Evolutionary conservation across 1,140 invertebrate species (phyloP).

Genomic region (Ladona fulva): DNA sequence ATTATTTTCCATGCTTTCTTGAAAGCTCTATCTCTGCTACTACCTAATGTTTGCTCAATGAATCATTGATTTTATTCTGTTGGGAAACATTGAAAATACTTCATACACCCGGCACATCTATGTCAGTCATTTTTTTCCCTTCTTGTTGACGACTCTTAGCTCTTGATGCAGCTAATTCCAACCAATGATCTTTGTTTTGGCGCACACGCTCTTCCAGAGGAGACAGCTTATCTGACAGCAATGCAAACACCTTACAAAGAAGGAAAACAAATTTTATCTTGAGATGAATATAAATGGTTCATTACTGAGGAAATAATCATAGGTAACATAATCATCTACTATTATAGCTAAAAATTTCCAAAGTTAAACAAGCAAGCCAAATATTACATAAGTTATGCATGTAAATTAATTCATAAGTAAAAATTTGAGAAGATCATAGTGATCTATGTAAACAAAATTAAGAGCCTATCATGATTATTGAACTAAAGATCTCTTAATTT

Average conservation of each 20-base stretch:
- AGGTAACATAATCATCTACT: too few relatives aligned
- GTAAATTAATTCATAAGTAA: too few relatives aligned
- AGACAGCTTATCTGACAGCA: constrained; percentile 62
- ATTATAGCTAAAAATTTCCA: too few relatives aligned
- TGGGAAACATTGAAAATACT: neutral
- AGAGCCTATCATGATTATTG: too few relatives aligned
- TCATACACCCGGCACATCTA: neutral
- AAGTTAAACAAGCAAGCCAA: too few relatives aligned
- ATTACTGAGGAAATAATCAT: too few relatives aligned
- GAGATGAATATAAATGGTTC: too few relatives aligned
- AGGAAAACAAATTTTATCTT: neutral
- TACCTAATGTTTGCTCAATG: neutral
- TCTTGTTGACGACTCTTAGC: neutral
- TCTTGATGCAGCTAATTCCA: constrained; percentile 48
- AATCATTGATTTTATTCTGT: neutral
- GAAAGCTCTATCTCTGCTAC: neutral
- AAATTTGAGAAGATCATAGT: too few relatives aligned
- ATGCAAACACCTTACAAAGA: constrained; percentile 65
- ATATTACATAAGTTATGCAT: too few relatives aligned
- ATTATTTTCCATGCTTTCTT: neutral
- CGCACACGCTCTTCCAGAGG: constrained; percentile 77
- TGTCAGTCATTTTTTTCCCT: neutral
- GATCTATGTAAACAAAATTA: too few relatives aligned
- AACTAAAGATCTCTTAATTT: too few relatives aligned
- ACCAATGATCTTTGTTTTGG: constrained; percentile 74